A percentile compares a stretch with the other conserved stretches of the same genome.
These are phyloP conservation scores for Pagetopsis macropterus DNA, from an alignment of 2,797 vertebrate species.

Conservation along the genomic window DNA sequence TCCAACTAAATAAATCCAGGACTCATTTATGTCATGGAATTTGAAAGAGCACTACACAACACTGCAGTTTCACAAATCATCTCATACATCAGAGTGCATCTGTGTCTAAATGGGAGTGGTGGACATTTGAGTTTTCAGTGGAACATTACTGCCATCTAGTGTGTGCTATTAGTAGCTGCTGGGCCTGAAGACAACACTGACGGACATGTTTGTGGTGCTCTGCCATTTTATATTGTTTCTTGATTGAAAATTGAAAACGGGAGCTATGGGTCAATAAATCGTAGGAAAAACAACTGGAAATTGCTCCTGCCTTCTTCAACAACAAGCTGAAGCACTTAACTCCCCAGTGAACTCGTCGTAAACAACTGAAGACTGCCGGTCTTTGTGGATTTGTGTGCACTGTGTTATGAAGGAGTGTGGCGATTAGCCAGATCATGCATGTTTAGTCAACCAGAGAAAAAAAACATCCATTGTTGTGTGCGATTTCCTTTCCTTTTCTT, in stretches of 20 bases:
- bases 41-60: conserved; percentile 29
- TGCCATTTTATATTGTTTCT: conserved; percentile 4
- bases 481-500: not conserved
- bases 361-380: not conserved
- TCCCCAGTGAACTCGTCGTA: not conserved
- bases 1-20: conserved; percentile 26
- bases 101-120: conserved; percentile 55
- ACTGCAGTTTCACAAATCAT: conserved; percentile 45
- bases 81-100: conserved; percentile 40
- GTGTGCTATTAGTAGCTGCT: conserved; percentile 9
- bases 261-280: conserved; percentile 4
- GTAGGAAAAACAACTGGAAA: not conserved
- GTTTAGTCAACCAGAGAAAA: not conserved
- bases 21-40: conserved; percentile 43
- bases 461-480: not conserved
- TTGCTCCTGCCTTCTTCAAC: not conserved
- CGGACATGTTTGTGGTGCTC: not conserved
- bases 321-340: not conserved
- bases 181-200: not conserved
- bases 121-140: conserved; percentile 21
- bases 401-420: not conserved
- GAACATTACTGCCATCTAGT: conserved; percentile 80
- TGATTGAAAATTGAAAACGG: conserved; percentile 10
- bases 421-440: not conserved
- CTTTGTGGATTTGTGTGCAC: not conserved